phyloP scores from a whole-genome alignment of 2,113 vertebrate genomes.

The Percina caprodes region DNA sequence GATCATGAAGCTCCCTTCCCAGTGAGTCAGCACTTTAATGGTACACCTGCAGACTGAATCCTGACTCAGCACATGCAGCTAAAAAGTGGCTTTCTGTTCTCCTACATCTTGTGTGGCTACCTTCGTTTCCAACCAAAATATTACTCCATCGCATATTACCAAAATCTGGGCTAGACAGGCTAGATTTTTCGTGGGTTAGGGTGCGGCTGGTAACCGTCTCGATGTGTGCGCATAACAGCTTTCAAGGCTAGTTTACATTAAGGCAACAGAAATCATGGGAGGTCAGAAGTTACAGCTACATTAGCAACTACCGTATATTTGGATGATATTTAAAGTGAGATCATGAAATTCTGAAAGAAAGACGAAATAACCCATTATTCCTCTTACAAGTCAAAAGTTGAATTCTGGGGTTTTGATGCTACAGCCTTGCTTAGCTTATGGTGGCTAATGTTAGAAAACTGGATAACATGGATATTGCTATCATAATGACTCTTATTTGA shows the following conservation, averaged over 20 bases:
- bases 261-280: slow-evolving; percentile 26
- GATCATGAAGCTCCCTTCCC: slow-evolving; percentile 20
- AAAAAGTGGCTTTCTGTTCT: slow-evolving; percentile 61
- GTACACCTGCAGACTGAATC: slow-evolving; percentile 32
- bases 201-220: background rate
- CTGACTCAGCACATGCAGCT: slow-evolving; percentile 27
- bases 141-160: background rate
- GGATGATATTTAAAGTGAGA: background rate
- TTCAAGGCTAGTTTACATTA: slow-evolving; percentile 43
- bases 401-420: background rate
- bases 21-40: background rate
- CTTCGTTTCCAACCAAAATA: slow-evolving; percentile 59
- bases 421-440: background rate
- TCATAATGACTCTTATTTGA: background rate
- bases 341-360: background rate
- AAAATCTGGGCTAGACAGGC: slow-evolving; percentile 3
- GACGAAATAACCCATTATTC: background rate
- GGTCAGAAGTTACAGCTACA: background rate
- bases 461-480: background rate
- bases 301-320: background rate
- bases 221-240: slow-evolving; percentile 49
- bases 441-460: background rate
- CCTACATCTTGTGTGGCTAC: slow-evolving; percentile 36
- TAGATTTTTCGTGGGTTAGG: slow-evolving; percentile 3
- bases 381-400: background rate